phyloP scores from a whole-genome alignment of 2,113 vertebrate genomes.

The Pavo muticus region DNA sequence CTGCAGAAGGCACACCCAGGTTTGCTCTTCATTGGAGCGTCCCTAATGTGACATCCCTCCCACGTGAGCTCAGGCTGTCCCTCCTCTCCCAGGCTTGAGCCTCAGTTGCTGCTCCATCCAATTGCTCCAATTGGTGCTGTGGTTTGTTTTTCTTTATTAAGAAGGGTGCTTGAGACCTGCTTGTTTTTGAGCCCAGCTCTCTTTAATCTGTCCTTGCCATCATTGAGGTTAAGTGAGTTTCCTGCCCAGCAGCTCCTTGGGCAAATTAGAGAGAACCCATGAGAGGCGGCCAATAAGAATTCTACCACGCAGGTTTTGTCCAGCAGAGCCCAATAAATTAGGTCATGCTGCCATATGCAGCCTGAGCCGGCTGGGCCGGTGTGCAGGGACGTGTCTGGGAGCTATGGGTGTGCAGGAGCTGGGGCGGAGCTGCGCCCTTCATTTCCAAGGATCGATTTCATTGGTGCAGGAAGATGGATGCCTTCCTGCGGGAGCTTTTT shows the following conservation, averaged over 20 bases:
- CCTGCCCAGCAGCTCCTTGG: constrained; percentile 42
- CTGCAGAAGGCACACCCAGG: neutral
- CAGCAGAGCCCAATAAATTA: neutral
- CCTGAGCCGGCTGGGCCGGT: neutral
- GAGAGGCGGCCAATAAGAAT: neutral
- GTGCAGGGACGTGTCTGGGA: neutral
- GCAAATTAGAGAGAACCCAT: constrained; percentile 32
- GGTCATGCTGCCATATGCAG: constrained; percentile 48
- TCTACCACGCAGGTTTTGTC: neutral
- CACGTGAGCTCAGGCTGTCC: rapidly evolving
- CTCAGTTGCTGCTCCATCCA: neutral
- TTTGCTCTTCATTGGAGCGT: neutral
- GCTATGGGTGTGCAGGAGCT: constrained; percentile 7
- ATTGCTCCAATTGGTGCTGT: neutral
- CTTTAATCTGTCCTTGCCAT: neutral
- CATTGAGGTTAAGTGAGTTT: constrained; percentile 26
- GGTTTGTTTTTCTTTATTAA: neutral
- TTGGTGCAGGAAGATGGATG: neutral
- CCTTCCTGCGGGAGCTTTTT: neutral
- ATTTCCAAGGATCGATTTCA: constrained; percentile 26
- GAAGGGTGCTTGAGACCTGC: constrained; percentile 2
- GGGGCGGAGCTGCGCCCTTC: constrained; percentile 21
- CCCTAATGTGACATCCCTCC: neutral
- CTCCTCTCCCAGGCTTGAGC: rapidly evolving
- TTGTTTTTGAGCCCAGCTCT: neutral